Percentiles rank a stretch among this genome's conserved stretches.
Conservation (phyloP, 1,140 invertebrate genomes). For the Globodera rostochiensis region DNA sequence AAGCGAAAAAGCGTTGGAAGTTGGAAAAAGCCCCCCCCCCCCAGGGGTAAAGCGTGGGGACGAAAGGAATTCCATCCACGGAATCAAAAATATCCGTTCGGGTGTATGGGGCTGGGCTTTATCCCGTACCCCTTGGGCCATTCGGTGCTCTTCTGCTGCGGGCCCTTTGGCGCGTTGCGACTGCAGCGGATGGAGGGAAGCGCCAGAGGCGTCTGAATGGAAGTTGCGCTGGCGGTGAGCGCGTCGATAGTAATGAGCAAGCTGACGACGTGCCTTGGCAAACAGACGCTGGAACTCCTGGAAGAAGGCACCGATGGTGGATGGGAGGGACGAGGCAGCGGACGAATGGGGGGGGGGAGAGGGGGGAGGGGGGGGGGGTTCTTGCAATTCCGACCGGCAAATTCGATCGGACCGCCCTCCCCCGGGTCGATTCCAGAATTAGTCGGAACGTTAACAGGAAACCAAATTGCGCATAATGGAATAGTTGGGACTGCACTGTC, state of each 20-base stretch:
- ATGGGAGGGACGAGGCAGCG: conserved; percentile 3
- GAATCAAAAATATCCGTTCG: too few relatives aligned
- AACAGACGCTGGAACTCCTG: conserved; percentile 59
- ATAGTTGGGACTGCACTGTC: too few relatives aligned
- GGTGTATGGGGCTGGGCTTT: background rate
- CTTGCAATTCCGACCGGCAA: too few relatives aligned
- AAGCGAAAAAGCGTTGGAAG: background rate
- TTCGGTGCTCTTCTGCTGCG: background rate
- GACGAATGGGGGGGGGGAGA: background rate
- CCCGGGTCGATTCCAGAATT: too few relatives aligned
- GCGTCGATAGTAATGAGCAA: conserved; percentile 51
- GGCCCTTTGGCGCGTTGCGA: background rate
- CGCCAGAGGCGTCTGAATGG: background rate
- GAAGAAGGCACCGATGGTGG: background rate
- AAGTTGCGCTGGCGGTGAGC: conserved; percentile 35
- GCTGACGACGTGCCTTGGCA: conserved; percentile 57
- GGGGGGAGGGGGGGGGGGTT: background rate
- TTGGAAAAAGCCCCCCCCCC: background rate
- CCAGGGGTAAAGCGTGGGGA: background rate
- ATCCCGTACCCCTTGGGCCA: background rate
- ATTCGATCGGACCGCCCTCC: too few relatives aligned
- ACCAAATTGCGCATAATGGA: too few relatives aligned
- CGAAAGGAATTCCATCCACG: too few relatives aligned
- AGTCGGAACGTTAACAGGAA: too few relatives aligned
- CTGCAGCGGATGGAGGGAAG: background rate